phyloP scores from a whole-genome alignment of 1,140 invertebrate genomes.

The Rhizoglyphus robini region DNA sequence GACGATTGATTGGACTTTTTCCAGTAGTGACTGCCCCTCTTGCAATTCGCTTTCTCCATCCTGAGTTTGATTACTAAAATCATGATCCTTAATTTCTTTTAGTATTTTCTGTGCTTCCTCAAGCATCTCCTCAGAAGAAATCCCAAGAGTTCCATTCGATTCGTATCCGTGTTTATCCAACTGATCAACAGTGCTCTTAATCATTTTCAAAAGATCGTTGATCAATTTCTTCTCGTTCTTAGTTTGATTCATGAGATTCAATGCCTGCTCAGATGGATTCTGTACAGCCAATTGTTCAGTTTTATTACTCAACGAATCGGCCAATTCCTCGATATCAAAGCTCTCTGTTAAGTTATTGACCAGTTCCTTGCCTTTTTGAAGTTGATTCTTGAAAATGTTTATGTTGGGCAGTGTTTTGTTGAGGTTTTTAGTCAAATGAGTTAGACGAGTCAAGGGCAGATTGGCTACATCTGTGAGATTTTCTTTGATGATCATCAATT shows the following conservation, averaged over 20 bases:
- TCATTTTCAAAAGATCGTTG: slow-evolving; percentile 32
- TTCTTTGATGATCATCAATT: slow-evolving; percentile 20
- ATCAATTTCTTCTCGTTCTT: slow-evolving; percentile 42
- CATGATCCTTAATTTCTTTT: slow-evolving; percentile 22
- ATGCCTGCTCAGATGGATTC: slow-evolving; percentile 25
- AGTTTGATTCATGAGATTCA: slow-evolving; percentile 44
- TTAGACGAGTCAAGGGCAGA: slow-evolving; percentile 48
- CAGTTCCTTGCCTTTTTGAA: slow-evolving; percentile 21
- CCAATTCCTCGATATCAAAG: slow-evolving; percentile 27
- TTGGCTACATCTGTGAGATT: slow-evolving; percentile 48
- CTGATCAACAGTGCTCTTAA: slow-evolving; percentile 22
- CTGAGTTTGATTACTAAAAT: slow-evolving; percentile 23
- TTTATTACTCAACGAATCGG: slow-evolving; percentile 25
- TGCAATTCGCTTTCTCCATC: slow-evolving; percentile 27
- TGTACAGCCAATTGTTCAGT: slow-evolving; percentile 20
- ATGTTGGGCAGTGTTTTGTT: slow-evolving; percentile 19
- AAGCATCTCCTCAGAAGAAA: slow-evolving; percentile 20
- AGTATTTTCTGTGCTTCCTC: slow-evolving; percentile 25
- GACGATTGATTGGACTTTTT: slow-evolving; percentile 23
- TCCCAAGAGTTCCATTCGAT: slow-evolving; percentile 16
- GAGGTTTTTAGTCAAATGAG: slow-evolving; percentile 21
- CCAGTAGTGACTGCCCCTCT: slow-evolving; percentile 25
- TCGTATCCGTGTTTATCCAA: slow-evolving; percentile 23
- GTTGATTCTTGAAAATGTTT: slow-evolving; percentile 14
- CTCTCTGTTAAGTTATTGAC: slow-evolving; percentile 21